Evolutionary conservation across 2,888 invertebrate species (phyloP).

Genomic region (Diploptera punctata): DNA sequence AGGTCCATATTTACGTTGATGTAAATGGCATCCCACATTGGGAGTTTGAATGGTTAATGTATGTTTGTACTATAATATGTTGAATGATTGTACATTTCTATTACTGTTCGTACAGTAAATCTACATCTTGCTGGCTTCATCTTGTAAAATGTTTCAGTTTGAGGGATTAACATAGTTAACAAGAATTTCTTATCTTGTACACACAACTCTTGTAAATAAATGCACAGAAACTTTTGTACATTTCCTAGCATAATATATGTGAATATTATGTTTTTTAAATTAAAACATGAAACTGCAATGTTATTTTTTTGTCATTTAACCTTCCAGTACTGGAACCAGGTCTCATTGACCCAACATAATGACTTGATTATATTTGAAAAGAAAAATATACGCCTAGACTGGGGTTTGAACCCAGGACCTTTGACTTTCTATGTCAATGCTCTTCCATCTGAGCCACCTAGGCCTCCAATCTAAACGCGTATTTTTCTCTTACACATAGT

Average conservation of each 20-base stretch:
- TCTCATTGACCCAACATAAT: too few relatives aligned
- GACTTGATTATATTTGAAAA: too few relatives aligned
- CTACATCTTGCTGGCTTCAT: conserved; percentile 39
- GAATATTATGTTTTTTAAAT: conserved; percentile 30
- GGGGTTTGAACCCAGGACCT: too few relatives aligned
- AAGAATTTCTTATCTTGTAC: conserved; percentile 35
- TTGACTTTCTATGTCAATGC: too few relatives aligned
- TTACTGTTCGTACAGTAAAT: conserved; percentile 42
- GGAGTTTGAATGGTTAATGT: conserved; percentile 36
- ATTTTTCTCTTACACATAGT: too few relatives aligned
- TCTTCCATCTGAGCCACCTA: too few relatives aligned
- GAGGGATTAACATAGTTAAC: conserved; percentile 29
- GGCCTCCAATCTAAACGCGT: too few relatives aligned
- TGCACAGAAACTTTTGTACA: conserved; percentile 36
- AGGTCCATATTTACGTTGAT: conserved; percentile 41
- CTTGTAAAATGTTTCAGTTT: conserved; percentile 31
- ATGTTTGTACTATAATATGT: conserved; percentile 44
- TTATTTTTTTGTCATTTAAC: too few relatives aligned
- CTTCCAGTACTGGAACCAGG: too few relatives aligned
- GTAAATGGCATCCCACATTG: conserved; percentile 42
- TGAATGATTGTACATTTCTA: conserved; percentile 41
- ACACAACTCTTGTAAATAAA: conserved; percentile 39
- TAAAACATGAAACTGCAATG: conserved; percentile 15
- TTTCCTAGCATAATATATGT: conserved; percentile 30
- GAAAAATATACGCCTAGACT: too few relatives aligned